These are phyloP conservation scores for Cyprinodon tularosa DNA, from an alignment of 2,113 vertebrate species.

Conservation along the genomic window DNA sequence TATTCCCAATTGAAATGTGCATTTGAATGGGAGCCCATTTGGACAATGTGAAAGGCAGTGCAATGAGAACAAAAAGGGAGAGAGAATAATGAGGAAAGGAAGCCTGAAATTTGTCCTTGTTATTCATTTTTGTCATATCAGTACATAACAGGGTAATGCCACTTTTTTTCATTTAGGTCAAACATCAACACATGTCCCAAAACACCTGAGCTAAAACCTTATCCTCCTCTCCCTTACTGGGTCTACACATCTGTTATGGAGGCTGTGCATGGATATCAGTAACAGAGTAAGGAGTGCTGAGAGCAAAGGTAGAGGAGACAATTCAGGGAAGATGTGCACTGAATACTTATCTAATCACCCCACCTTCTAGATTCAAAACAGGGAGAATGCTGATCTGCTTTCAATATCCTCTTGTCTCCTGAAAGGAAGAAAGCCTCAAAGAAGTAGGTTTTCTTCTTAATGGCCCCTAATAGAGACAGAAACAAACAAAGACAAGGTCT, in stretches of 20 bases:
- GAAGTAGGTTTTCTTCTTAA: conserved; percentile 30
- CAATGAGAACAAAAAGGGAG: background rate
- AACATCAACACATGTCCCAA: conserved; percentile 28
- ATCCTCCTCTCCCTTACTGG: conserved; percentile 18
- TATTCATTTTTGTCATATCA: conserved; percentile 8
- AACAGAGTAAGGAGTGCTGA: conserved; percentile 41
- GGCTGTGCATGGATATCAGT: conserved; percentile 36
- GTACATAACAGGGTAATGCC: conserved; percentile 8
- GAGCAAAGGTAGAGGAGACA: conserved; percentile 57
- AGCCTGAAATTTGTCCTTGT: conserved; percentile 18
- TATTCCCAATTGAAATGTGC: conserved; percentile 35
- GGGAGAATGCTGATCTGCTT: conserved; percentile 47
- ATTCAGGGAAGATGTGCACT: conserved; percentile 61
- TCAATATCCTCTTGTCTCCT: conserved; percentile 33
- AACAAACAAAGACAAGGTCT: conserved; percentile 36
- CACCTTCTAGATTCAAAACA: conserved; percentile 58
- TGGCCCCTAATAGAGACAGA: conserved; percentile 45
- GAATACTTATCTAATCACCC: conserved; percentile 66
- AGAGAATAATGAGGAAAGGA: conserved; percentile 9
- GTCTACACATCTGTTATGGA: conserved; percentile 47
- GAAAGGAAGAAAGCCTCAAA: conserved; percentile 36
- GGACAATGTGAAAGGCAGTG: conserved; percentile 29
- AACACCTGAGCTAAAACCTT: conserved; percentile 12
- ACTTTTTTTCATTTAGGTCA: conserved; percentile 37
- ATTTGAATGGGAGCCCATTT: conserved; percentile 29